Conservation (phyloP, 2,113 vertebrate genomes). For the Plotosus lineatus region DNA sequence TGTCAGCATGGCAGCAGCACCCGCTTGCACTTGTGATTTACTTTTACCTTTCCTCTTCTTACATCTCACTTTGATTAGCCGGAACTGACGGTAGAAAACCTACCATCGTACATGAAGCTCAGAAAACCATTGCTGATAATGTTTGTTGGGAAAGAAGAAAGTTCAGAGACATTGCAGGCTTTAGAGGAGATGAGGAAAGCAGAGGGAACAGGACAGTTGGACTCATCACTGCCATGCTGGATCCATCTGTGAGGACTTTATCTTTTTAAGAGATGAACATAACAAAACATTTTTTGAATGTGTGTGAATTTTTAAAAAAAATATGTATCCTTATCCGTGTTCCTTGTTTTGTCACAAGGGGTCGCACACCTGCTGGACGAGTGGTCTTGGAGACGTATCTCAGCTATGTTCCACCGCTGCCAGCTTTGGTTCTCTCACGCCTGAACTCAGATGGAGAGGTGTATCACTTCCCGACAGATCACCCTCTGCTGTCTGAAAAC, state of each 20-base stretch:
- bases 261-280: neutral
- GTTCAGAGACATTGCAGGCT: conserved; percentile 60
- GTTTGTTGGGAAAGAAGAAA: conserved; percentile 78
- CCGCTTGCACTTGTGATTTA: neutral
- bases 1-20: neutral
- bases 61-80: conserved; percentile 70
- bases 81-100: conserved; percentile 86
- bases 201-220: conserved; percentile 58
- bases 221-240: conserved; percentile 79
- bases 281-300: neutral
- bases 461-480: conserved; percentile 80
- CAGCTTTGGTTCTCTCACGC: conserved; percentile 80
- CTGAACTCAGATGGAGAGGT: conserved; percentile 73
- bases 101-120: conserved; percentile 78
- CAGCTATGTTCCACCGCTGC: conserved; percentile 73
- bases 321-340: neutral
- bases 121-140: conserved; percentile 83
- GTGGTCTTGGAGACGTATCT: conserved; percentile 80
- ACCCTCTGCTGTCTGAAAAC: conserved; percentile 67
- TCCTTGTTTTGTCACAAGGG: conserved; percentile 65
- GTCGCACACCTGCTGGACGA: conserved; percentile 81
- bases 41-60: neutral
- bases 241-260: conserved; percentile 83
- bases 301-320: neutral
- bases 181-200: conserved; percentile 72